Conservation (phyloP, 2,888 invertebrate species). For the Drosophila fungiperda region DNA sequence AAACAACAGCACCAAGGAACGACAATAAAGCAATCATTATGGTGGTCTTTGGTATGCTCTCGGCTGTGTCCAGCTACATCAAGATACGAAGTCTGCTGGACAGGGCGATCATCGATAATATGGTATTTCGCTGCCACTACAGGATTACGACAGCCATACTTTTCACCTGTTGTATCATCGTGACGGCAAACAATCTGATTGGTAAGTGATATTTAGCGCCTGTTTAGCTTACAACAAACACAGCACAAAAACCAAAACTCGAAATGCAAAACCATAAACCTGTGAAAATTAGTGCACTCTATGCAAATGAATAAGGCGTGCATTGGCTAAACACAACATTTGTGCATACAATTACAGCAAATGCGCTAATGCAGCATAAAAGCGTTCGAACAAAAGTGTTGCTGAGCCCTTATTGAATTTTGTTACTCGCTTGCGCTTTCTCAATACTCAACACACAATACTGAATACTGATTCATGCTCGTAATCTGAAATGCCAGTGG, state of each 20-base stretch:
- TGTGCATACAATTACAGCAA: slow-evolving; percentile 37
- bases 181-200: slow-evolving; percentile 95
- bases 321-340: slow-evolving; percentile 15
- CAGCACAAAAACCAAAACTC: neutral
- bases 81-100: slow-evolving; percentile 95
- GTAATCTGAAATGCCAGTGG: slow-evolving; percentile 15
- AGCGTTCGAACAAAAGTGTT: neutral
- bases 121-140: slow-evolving; percentile 95
- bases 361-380: slow-evolving; percentile 53
- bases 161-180: slow-evolving; percentile 94
- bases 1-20: slow-evolving; percentile 27
- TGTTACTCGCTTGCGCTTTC: slow-evolving; percentile 46
- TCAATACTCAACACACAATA: slow-evolving; percentile 28
- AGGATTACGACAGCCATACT: slow-evolving; percentile 94
- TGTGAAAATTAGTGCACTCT: slow-evolving; percentile 56
- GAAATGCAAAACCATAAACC: neutral
- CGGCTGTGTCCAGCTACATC: slow-evolving; percentile 95
- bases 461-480: neutral
- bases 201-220: slow-evolving; percentile 87
- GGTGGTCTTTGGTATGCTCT: slow-evolving; percentile 93
- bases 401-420: slow-evolving; percentile 30
- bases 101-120: slow-evolving; percentile 95
- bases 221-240: slow-evolving; percentile 14
- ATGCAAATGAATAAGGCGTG: slow-evolving; percentile 46
- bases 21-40: slow-evolving; percentile 84